Evolutionary conservation across 2,888 invertebrate genomes (phyloP), one percentile per base, ranked within the genome.

Genomic region (Bugulina stolonifera): DNA sequence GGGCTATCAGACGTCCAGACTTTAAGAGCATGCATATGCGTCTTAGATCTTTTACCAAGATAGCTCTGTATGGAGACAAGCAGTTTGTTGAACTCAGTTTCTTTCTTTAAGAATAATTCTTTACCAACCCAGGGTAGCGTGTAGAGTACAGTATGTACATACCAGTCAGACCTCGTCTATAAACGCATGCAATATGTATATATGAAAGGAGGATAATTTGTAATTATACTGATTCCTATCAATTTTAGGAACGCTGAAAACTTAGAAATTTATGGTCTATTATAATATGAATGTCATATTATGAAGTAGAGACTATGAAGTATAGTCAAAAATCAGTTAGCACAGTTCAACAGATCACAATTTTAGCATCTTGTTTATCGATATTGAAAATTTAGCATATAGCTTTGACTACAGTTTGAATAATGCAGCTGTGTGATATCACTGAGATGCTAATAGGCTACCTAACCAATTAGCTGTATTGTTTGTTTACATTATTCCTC

Each of bases 1-100:
- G 95, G 96, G 0, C 90, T 89, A 80, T 95, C 94, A n/a, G 91
- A 89, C 0, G 92, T 90, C 96, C 97, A 98, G 0, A 98, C 95
- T 82, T 93, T 88, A 58, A 99, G 86, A 1, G 95, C 93, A 76
- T 92, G 91, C 81, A 94, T 91, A 85, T 99, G 97, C 79, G 93
- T 93, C 83, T 94, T 95, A 74, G 91, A 91, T 69, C 99, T 88
- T 83, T 95, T 82, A 73, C 85, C 80, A n/a, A 99, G 86, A 84
- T 97, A 98, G 72, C 90, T 90, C 81, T 96, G 95, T 80, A 98
- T 93, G 18, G 92, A 92, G 10, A 93, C 89, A 78, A 98, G 86
- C 71, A 99, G 86, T 78, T 93, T 91, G 78, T 95, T 94, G 74
- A 99, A 86, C 72, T 95, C 93, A 74, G 91, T 91, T 83, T 95